Percentiles rank a stretch among this genome's conserved stretches.
phyloP scores from a whole-genome alignment of 2,888 invertebrate species.

The Smittia aterrima region DNA sequence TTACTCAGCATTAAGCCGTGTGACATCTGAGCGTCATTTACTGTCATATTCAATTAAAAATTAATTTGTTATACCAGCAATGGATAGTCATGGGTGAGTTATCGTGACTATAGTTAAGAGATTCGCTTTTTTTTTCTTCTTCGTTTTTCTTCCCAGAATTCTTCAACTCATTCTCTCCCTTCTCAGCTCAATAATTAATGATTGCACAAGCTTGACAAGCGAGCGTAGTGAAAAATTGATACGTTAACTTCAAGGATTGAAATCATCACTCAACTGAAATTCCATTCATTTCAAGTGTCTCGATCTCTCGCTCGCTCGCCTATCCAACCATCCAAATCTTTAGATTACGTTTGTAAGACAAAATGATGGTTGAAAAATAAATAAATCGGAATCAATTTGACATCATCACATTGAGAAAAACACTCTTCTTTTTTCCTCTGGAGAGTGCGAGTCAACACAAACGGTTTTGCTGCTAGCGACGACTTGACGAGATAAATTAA shows the following conservation, averaged over 20 bases:
- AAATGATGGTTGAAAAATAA: constrained; percentile 31
- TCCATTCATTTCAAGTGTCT: neutral
- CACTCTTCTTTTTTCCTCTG: neutral
- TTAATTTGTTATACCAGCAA: constrained; percentile 43
- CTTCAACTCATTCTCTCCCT: neutral
- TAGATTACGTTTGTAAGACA: constrained; percentile 34
- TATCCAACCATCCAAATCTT: constrained; percentile 22
- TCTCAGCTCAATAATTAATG: constrained; percentile 27
- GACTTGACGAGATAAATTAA: constrained; percentile 33
- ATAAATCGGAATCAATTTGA: constrained; percentile 13
- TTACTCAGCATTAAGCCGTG: constrained; percentile 24
- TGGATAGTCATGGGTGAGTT: constrained; percentile 5
- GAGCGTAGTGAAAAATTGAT: constrained; percentile 34
- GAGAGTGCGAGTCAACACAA: constrained; percentile 15
- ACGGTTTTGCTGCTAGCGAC: constrained; percentile 10
- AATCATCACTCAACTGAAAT: constrained; percentile 31
- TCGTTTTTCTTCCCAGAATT: neutral
- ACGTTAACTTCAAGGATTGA: constrained; percentile 28
- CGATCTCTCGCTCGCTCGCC: neutral
- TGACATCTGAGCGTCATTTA: constrained; percentile 43
- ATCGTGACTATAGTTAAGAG: neutral
- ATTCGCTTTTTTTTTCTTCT: neutral
- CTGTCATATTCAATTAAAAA: constrained; percentile 44
- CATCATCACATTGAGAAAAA: constrained; percentile 7
- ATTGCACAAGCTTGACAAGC: neutral